Conservation (phyloP, 2,888 invertebrate genomes). For the Kuschelorhynchus macadamiae region DNA sequence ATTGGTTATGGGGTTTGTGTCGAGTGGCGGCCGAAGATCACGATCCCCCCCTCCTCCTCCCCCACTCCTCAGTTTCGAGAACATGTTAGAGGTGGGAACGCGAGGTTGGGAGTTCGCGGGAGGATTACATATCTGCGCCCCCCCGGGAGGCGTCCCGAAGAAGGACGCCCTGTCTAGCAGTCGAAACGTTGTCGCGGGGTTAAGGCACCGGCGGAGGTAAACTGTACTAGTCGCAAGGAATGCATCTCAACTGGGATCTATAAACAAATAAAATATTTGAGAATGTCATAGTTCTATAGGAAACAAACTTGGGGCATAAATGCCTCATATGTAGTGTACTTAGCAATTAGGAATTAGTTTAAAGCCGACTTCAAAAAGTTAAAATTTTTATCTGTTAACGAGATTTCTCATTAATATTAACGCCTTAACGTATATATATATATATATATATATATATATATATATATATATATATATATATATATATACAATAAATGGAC, state of each 20-base stretch:
- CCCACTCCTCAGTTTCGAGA: slow-evolving; percentile 80
- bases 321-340: no score
- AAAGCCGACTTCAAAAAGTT: no score
- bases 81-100: slow-evolving; percentile 73
- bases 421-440: no score
- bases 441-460: no score
- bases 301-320: no score
- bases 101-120: slow-evolving; percentile 55
- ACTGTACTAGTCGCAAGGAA: not conserved
- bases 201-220: slow-evolving; percentile 9
- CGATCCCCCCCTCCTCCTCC: slow-evolving; percentile 68
- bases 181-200: slow-evolving; percentile 44
- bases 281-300: no score
- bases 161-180: slow-evolving; percentile 51
- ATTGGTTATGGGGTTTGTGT: slow-evolving; percentile 87
- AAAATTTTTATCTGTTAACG: no score
- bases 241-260: slow-evolving; percentile 13
- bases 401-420: no score
- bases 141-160: slow-evolving; percentile 48
- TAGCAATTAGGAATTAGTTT: no score
- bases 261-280: slow-evolving; percentile 5
- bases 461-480: no score
- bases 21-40: slow-evolving; percentile 69
- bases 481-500: no score
- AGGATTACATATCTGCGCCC: slow-evolving; percentile 44